Evolutionary conservation across 2,797 vertebrate species (phyloP).

Genomic region (Prionace glauca): DNA sequence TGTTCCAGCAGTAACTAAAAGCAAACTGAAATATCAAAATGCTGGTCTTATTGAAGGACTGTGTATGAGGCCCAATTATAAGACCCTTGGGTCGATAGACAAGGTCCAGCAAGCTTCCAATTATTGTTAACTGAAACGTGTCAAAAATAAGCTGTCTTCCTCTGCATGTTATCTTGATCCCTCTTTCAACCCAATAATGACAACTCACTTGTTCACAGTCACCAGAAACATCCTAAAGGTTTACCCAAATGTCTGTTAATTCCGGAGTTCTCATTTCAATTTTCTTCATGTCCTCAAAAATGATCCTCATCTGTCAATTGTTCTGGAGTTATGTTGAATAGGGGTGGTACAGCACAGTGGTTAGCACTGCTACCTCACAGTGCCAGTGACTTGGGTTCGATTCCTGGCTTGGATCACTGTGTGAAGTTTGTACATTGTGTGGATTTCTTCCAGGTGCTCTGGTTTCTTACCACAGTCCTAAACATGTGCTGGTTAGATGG

Average conservation of each 20-base stretch:
- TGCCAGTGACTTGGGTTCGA: too few species aligned
- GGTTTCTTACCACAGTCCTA: too few species aligned
- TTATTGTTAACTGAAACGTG: neutral
- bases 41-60: neutral
- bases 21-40: neutral
- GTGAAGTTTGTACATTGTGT: too few species aligned
- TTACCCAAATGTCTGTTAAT: neutral
- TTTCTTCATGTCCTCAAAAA: neutral
- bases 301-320: neutral
- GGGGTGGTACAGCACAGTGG: too few species aligned
- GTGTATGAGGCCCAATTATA: neutral
- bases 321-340: neutral
- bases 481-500: too few species aligned
- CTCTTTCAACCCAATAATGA: neutral
- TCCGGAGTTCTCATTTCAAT: neutral
- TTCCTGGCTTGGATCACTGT: too few species aligned
- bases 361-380: too few species aligned
- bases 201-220: neutral
- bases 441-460: too few species aligned
- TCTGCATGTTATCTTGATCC: neutral
- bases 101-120: neutral
- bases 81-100: neutral
- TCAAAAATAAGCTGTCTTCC: neutral
- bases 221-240: neutral
- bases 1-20: neutral